phyloP scores from a whole-genome alignment of 1,140 invertebrate species.

The Microplitis demolitor region DNA sequence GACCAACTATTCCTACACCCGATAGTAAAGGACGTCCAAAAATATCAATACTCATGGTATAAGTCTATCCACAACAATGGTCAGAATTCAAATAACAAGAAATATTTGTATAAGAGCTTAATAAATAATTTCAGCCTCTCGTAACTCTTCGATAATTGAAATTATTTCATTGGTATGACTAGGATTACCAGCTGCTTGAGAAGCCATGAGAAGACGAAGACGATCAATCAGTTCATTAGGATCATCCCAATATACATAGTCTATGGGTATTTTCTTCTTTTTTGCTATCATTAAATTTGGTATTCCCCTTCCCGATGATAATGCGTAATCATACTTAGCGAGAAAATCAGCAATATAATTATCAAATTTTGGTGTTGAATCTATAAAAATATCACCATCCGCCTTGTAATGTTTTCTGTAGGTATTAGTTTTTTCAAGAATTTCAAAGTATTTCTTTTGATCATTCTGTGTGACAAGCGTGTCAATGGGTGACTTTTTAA shows the following conservation, averaged over 20 bases:
- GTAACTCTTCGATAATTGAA: conserved; percentile 9
- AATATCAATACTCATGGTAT: conserved; percentile 22
- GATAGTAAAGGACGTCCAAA: conserved; percentile 21
- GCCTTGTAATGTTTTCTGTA: conserved; percentile 3
- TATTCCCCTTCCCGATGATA: neutral
- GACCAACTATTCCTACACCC: neutral
- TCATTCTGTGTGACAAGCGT: neutral
- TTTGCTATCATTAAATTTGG: neutral
- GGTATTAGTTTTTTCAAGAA: conserved; percentile 2
- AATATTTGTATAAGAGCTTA: neutral
- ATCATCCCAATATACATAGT: conserved; percentile 14
- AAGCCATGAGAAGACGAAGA: neutral
- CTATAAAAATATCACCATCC: neutral
- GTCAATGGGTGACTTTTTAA: conserved; percentile 1
- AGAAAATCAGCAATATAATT: neutral
- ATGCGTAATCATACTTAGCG: neutral
- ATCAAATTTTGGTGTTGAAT: neutral
- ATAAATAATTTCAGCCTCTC: conserved; percentile 13
- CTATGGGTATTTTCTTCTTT: neutral
- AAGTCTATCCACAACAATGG: neutral
- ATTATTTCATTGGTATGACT: conserved; percentile 11
- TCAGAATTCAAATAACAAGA: neutral
- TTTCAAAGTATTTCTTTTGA: conserved; percentile 1
- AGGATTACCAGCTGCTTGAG: neutral
- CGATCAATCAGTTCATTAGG: conserved; percentile 5